Evolutionary conservation across 2,888 invertebrate genomes (phyloP).

Genomic region (Galerucella calmariensis): DNA sequence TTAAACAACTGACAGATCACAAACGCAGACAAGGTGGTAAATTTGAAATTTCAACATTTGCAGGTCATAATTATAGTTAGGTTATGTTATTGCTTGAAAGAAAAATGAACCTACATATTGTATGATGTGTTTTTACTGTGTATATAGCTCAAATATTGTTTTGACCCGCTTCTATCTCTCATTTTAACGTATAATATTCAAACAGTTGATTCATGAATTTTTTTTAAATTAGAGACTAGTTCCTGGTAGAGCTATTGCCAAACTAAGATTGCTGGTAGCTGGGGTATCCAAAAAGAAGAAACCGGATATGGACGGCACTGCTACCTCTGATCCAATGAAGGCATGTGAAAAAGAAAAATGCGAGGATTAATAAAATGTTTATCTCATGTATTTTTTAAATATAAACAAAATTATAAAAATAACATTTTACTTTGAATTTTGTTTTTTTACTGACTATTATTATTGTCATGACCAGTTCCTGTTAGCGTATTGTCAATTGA

Average conservation of each 20-base stretch:
- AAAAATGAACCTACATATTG: too few relatives aligned
- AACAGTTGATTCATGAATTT: background rate
- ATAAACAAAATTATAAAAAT: constrained; percentile 20
- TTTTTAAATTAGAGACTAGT: constrained; percentile 44
- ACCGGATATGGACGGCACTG: constrained; percentile 50
- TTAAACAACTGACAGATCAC: too few relatives aligned
- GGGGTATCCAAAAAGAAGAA: constrained; percentile 63
- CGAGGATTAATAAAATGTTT: background rate
- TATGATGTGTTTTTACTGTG: too few relatives aligned
- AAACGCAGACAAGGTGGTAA: too few relatives aligned
- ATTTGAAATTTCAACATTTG: too few relatives aligned
- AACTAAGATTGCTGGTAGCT: constrained; percentile 70
- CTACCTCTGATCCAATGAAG: constrained; percentile 46
- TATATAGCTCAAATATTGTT: background rate
- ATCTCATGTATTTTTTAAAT: background rate
- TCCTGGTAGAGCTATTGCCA: constrained; percentile 65
- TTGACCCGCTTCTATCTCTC: too few relatives aligned
- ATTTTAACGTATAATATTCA: background rate
- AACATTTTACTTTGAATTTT: constrained; percentile 1
- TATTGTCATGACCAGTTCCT: constrained; percentile 19
- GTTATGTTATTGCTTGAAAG: too few relatives aligned
- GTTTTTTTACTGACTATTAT: background rate
- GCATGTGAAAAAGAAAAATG: constrained; percentile 33
- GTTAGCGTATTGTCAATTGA: constrained; percentile 44
- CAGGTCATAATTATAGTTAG: too few relatives aligned